These are phyloP conservation scores for Cerceris rybyensis DNA, from an alignment of 2,888 invertebrate genomes.

Conservation along the genomic window DNA sequence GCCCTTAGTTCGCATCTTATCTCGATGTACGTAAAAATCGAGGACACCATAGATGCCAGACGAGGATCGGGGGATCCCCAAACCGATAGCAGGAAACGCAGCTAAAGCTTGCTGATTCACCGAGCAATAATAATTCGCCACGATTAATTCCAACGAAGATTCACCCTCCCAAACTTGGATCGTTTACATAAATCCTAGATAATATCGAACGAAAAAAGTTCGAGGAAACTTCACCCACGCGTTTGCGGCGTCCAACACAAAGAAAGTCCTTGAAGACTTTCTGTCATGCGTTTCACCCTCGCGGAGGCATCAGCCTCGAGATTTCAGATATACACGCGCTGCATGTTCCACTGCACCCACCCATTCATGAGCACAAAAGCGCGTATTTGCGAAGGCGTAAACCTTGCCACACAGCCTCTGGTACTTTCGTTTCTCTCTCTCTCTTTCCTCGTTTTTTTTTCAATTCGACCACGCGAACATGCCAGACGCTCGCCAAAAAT, in stretches of 20 bases:
- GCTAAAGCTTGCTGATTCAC: no score
- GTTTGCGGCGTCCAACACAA: constrained; percentile 32
- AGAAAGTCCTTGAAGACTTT: constrained; percentile 59
- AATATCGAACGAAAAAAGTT: not conserved
- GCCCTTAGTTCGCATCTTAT: no score
- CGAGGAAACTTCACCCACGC: constrained; percentile 2
- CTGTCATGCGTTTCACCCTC: constrained; percentile 64
- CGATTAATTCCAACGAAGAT: no score
- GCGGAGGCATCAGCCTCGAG: constrained; percentile 36
- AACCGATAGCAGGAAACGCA: no score
- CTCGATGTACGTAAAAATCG: no score
- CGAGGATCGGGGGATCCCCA: no score
- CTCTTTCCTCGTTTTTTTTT: constrained; percentile 9
- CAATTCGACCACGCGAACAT: constrained; percentile 11
- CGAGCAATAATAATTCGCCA: no score
- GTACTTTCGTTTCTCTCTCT: constrained; percentile 9
- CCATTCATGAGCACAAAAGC: constrained; percentile 15
- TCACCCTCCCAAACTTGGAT: no score
- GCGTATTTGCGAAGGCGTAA: constrained; percentile 20
- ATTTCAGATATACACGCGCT: constrained; percentile 39
- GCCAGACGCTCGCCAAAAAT: constrained; percentile 45
- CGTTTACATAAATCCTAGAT: not conserved
- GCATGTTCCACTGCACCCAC: constrained; percentile 3
- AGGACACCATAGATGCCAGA: no score
- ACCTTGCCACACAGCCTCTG: not conserved